Evolutionary conservation across 64 coral and sea anemone species (phyloP).

Genomic region (Catalaphyllia jardinei): DNA sequence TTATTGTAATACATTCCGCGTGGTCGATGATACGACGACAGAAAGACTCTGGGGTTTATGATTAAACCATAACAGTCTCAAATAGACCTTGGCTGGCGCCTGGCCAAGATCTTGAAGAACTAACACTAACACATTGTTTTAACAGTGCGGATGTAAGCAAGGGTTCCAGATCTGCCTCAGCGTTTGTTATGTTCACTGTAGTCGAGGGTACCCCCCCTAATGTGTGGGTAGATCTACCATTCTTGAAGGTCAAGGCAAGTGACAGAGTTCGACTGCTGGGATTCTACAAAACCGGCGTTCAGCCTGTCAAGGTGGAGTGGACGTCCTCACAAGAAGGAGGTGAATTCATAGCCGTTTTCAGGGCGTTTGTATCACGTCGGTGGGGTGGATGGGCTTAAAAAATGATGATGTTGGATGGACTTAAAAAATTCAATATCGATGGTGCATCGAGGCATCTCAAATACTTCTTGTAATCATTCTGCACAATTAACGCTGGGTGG

Average conservation of each 20-base stretch:
- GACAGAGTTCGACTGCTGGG: slow-evolving; percentile 53
- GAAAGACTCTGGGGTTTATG: too few species aligned
- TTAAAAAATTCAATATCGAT: too few species aligned
- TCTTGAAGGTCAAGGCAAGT: slow-evolving; percentile 9
- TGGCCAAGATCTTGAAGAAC: not conserved
- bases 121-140: not conserved
- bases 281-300: slow-evolving; percentile 34
- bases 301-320: slow-evolving; percentile 63
- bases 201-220: slow-evolving; percentile 65
- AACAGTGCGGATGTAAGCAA: slow-evolving; percentile 61
- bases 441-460: too few species aligned
- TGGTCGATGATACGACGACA: too few species aligned
- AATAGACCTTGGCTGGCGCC: not conserved
- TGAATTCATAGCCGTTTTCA: not conserved
- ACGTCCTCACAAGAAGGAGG: slow-evolving; percentile 39
- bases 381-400: too few species aligned
- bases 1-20: too few species aligned
- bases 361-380: too few species aligned
- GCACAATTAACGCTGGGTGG: too few species aligned
- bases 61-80: not conserved
- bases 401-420: too few species aligned
- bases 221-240: slow-evolving; percentile 49
- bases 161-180: slow-evolving; percentile 30
- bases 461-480: too few species aligned
- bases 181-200: slow-evolving; percentile 24